These are phyloP conservation scores for Ophion obscuratus DNA, from an alignment of 2,888 invertebrate genomes.

Conservation along the genomic window DNA sequence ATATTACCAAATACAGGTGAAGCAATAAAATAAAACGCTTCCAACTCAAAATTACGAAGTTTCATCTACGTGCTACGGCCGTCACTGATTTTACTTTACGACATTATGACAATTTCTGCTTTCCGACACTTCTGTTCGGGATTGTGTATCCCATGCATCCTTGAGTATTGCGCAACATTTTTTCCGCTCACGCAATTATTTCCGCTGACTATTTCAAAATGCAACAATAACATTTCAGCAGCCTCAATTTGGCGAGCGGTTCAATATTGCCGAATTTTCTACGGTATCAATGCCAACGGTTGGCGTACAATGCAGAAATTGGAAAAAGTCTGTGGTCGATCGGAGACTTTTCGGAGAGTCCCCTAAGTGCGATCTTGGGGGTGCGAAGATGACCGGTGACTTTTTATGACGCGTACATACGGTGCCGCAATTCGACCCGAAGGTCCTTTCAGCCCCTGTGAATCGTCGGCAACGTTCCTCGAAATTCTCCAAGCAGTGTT, in stretches of 20 bases:
- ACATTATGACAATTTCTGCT: too few species aligned
- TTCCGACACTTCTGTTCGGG: too few species aligned
- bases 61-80: too few species aligned
- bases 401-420: constrained; percentile 46
- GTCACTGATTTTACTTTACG: too few species aligned
- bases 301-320: constrained; percentile 46
- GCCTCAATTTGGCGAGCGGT: constrained; percentile 60
- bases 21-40: too few species aligned
- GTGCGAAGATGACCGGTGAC: constrained; percentile 29
- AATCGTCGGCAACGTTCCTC: constrained; percentile 7
- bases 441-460: constrained; percentile 21
- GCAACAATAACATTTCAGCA: neutral
- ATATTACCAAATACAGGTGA: too few species aligned
- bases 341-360: constrained; percentile 38
- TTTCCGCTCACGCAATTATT: too few species aligned
- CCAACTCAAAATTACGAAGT: too few species aligned
- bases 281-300: constrained; percentile 19
- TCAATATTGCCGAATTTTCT: constrained; percentile 72
- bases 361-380: constrained; percentile 27
- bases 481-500: constrained; percentile 30
- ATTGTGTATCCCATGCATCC: too few species aligned
- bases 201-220: too few species aligned
- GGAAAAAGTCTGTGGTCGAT: constrained; percentile 56
- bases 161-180: too few species aligned
- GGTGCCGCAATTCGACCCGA: constrained; percentile 12